Evolutionary conservation across 2,888 invertebrate species (phyloP), one percentile per base, ranked within the genome.

Genomic region (Gymnosoma rotundatum): DNA sequence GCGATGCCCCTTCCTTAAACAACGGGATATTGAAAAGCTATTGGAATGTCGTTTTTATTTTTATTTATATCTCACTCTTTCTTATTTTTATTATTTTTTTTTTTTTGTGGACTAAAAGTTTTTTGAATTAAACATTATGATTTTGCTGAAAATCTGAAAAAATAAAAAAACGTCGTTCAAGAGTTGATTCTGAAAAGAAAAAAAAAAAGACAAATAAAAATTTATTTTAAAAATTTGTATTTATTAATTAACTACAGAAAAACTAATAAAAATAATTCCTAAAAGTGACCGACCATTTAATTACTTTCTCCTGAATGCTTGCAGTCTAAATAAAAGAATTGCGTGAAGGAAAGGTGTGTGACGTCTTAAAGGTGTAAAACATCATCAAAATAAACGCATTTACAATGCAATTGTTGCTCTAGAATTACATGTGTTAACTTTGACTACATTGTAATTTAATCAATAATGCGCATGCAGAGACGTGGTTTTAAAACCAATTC

Each of bases 71-170:
- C 66, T 67, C 66, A 45, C 50, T 74, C 58, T 12, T 42, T 42
- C 12, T 69, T 75, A 54, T 14, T 70, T 67, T 66, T 20, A 2
- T 45, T 45, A 16, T 45, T 48, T 18, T 12, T 18, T 12, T 18
- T 38, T 20, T 63, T 60, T 69, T 63, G n/a, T 58, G 50, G 7
- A 25, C 42, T 66, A 60, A 54, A 60, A 72, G 45, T 78, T 69
- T 63, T 18, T 60, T 21, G n/a, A 73, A 42, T 60, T 61, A 70
- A 64, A 83, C 54, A 70, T 69, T 67, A 80, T 76, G 72, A 78
- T 83, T 67, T 32, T 78, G 76, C 67, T 83, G 76, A 74, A 85
- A 82, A 87, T 81, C 87, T 87, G 83, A 80, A 73, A 76, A 16
- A n/a, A 76, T 5, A 60, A 78, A 36, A 32, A 83, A 32, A 72